These are phyloP conservation scores for Temnothorax unifasciatus DNA, from an alignment of 2,888 invertebrate species.

Conservation along the genomic window DNA sequence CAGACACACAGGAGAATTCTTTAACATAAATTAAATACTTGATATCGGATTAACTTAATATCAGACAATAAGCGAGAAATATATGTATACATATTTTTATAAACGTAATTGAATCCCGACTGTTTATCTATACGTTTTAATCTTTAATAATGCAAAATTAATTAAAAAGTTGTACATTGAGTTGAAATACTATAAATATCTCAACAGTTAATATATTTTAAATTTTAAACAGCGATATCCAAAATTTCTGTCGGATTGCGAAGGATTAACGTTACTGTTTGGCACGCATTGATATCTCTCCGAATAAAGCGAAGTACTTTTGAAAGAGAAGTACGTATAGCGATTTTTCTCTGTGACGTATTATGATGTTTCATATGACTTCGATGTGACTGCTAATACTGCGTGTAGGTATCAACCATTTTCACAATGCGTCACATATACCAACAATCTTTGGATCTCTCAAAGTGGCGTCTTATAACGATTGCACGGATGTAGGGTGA, in stretches of 20 bases:
- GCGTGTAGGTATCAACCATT: conserved; percentile 3
- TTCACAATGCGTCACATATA: not conserved
- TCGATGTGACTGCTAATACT: not conserved
- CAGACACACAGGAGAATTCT: not conserved
- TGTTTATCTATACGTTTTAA: not conserved
- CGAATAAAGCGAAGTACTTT: not conserved
- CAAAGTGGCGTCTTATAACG: conserved; percentile 22
- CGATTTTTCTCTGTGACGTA: not conserved
- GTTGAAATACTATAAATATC: not conserved
- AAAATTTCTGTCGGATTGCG: not conserved
- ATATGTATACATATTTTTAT: not conserved
- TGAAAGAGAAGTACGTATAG: not conserved
- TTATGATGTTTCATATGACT: not conserved
- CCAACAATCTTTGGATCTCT: conserved; percentile 12
- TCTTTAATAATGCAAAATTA: not conserved
- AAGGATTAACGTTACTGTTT: conserved; percentile 2
- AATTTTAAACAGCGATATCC: not conserved
- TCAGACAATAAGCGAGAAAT: not conserved
- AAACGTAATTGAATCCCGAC: not conserved
- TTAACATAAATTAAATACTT: not conserved
- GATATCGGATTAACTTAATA: not conserved
- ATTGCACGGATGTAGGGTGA: conserved; percentile 11
- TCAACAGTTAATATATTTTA: not conserved
- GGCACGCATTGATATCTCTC: conserved; percentile 7
- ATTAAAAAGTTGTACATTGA: not conserved